Percentiles rank a stretch among this genome's conserved stretches.
Evolutionary conservation across 2,888 invertebrate species (phyloP).

Genomic region (Machimus rusticus): DNA sequence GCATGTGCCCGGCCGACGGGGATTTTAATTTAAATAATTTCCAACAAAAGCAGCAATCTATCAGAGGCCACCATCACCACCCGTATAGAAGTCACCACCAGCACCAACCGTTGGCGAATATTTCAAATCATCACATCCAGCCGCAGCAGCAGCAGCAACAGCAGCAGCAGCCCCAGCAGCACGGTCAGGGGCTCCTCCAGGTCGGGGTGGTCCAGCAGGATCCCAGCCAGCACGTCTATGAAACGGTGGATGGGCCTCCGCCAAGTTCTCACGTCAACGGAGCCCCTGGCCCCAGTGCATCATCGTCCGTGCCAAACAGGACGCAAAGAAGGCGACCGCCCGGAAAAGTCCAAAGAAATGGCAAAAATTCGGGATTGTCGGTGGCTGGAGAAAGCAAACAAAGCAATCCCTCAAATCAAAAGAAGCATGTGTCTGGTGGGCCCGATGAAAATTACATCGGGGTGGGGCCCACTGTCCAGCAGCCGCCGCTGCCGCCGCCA

Average conservation of each 20-base stretch:
- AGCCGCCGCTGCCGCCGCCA: constrained; percentile 10
- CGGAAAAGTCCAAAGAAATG: constrained; percentile 23
- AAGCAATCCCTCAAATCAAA: constrained; percentile 34
- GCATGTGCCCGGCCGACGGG: background rate
- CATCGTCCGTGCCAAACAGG: constrained; percentile 20
- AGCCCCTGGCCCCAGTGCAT: background rate
- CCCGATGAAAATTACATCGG: constrained; percentile 38
- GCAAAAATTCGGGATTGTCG: constrained; percentile 29
- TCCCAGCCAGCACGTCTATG: constrained; percentile 43
- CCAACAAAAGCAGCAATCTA: constrained; percentile 43
- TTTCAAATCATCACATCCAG: constrained; percentile 34
- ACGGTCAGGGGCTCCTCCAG: background rate
- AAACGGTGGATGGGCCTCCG: constrained; percentile 36
- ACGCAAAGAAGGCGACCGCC: constrained; percentile 41
- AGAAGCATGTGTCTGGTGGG: constrained; percentile 32
- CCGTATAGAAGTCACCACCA: constrained; percentile 23
- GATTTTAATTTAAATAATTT: constrained; percentile 45
- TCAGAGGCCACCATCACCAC: constrained; percentile 39
- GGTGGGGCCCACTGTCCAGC: constrained; percentile 5
- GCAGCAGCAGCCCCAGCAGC: background rate
- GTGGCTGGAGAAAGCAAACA: constrained; percentile 34
- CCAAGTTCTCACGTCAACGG: background rate
- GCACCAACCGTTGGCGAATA: constrained; percentile 33
- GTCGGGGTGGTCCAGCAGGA: background rate
- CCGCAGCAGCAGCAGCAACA: background rate